phyloP scores from a whole-genome alignment of 2,113 vertebrate genomes.

The Meles meles region DNA sequence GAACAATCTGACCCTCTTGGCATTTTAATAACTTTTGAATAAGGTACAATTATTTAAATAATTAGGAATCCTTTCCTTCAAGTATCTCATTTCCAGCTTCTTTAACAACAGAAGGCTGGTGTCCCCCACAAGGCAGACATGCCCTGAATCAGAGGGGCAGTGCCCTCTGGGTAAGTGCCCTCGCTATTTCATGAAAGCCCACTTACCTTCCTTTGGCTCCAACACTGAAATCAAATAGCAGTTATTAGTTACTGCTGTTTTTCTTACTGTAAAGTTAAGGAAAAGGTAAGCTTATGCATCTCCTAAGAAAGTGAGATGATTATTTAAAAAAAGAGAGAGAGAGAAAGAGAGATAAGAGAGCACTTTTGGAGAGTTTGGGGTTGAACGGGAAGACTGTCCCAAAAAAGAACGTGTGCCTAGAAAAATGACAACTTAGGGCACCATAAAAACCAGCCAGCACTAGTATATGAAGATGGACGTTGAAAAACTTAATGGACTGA shows the following conservation, averaged over 20 bases:
- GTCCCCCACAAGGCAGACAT: background rate
- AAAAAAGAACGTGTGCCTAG: background rate
- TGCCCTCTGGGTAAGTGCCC: background rate
- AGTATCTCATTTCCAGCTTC: background rate
- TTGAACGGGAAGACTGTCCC: background rate
- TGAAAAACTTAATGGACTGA: slow-evolving; percentile 18
- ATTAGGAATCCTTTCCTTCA: background rate
- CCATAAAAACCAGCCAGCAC: background rate
- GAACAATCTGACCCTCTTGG: background rate
- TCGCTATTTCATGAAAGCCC: too few relatives aligned
- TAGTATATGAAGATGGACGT: background rate
- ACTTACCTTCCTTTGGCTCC: background rate
- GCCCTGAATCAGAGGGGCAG: background rate
- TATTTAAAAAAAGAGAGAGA: background rate
- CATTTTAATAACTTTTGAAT: background rate
- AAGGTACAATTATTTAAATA: background rate
- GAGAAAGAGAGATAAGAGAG: background rate
- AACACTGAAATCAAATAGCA: background rate
- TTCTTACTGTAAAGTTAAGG: background rate
- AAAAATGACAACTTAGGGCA: slow-evolving; percentile 12
- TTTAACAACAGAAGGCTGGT: background rate
- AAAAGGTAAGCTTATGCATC: background rate
- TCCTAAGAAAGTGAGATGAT: background rate
- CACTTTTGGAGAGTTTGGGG: background rate
- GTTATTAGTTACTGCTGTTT: background rate